Base-by-base conservation (phyloP, 2,888 invertebrate genomes). In the Dicyrtomina minuta region DNA sequence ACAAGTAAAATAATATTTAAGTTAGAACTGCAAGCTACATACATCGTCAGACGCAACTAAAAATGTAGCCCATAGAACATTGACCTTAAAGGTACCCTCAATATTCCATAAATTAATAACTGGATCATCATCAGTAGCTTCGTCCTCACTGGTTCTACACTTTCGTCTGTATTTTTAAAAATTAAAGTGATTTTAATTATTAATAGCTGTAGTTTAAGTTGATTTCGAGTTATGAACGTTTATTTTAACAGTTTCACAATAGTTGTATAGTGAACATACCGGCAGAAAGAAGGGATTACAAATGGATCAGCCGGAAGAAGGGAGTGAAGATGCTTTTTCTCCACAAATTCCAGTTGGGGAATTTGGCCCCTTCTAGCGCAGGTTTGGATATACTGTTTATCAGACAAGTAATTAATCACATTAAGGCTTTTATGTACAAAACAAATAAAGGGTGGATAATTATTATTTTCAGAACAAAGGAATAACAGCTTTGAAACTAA, bases 41-140 rank as follows among this genome's bases (percentile, higher is more conserved):
- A 85, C 84, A 44, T 81, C 79, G 76, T 85, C 84, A 68, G 82
- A 81, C 41, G 84, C 83, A 77, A 84, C 85, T 56, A 85, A 83
- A 76, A 84, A 84, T 13, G 83, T 83, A 43, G 84, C 85, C 80
- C 82, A 82, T 65, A 83, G 78, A 27, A 85, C 81, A 71, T 80
- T 81, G 43, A 85, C 80, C 58, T 81, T 78, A 26, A 85, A 80
- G 62, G 78, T 79, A 44, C 79, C 79, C 44, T 83, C 80, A 8
- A 84, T 77, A 55, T 81, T 80, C 83, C 84, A 84, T 22, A 83
- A 76, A 43, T 81, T 81, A 27, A 81, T 78, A 2, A n/a, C n/a
- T n/a, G n/a, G n/a, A n/a, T 82, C 82, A 15, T 67, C 60, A 12
- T 72, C 55, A 27, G 68, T 55, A 46, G 70, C 60, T 43, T 70